Conservation (phyloP, 2,888 invertebrate species). For the Leptarthrus brevirostris region DNA sequence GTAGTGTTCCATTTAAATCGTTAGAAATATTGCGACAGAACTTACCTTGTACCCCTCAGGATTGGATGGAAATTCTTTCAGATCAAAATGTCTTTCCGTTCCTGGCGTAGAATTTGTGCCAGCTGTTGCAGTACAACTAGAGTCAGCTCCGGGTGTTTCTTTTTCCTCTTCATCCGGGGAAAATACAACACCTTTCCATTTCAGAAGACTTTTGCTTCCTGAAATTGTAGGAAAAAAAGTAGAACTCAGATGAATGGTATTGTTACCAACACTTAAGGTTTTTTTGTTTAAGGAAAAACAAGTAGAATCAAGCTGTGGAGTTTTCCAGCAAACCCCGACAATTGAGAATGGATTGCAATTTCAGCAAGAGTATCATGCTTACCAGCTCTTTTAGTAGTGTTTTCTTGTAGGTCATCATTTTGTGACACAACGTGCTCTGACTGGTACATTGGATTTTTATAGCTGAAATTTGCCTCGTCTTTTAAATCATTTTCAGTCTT, state of each 20-base stretch:
- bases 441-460: constrained; percentile 80
- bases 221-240: constrained; percentile 5
- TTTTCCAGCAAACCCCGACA: no score
- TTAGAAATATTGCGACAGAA: constrained; percentile 28
- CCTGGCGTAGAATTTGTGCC: constrained; percentile 51
- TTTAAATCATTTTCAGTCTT: constrained; percentile 63
- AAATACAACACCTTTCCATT: constrained; percentile 82
- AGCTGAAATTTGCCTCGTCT: constrained; percentile 72
- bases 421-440: constrained; percentile 73
- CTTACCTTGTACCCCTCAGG: constrained; percentile 58
- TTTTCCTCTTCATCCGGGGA: constrained; percentile 69
- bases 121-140: constrained; percentile 50
- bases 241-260: not conserved
- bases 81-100: constrained; percentile 55
- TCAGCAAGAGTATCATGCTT: no score
- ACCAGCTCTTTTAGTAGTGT: constrained; percentile 67
- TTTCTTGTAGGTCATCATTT: constrained; percentile 12
- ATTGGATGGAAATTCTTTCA: constrained; percentile 51
- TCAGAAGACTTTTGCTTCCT: constrained; percentile 61
- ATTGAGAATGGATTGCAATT: no score
- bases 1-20: constrained; percentile 15
- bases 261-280: not conserved
- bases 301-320: not conserved
- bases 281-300: not conserved
- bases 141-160: constrained; percentile 1